Evolutionary conservation across 2,113 vertebrate genomes (phyloP).

Genomic region (Muntiacus muntjak): DNA sequence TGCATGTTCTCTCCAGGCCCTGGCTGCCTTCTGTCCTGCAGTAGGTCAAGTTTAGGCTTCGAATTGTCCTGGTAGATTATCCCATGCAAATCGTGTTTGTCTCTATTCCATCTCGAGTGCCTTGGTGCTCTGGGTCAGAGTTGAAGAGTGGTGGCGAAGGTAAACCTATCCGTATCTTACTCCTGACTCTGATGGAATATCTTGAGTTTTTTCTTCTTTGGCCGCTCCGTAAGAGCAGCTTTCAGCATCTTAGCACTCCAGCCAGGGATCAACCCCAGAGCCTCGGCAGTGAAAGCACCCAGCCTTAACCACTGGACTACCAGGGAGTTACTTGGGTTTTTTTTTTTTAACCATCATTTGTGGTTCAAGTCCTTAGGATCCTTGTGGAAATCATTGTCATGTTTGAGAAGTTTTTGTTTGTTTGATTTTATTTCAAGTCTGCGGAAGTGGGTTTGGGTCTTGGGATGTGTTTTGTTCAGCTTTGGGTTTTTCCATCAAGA

Average conservation of each 20-base stretch:
- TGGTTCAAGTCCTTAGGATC: not conserved
- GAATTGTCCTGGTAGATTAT: not conserved
- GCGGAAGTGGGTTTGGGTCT: not conserved
- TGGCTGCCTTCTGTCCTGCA: not conserved
- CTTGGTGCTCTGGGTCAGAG: not conserved
- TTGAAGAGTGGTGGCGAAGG: not conserved
- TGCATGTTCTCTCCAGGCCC: not conserved
- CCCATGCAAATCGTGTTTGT: not conserved
- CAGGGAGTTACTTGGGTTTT: not conserved
- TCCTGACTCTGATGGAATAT: not conserved
- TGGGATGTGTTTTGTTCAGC: too few species aligned
- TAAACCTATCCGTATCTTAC: not conserved
- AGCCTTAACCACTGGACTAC: not conserved
- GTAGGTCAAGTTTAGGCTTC: not conserved
- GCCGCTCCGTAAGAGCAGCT: not conserved
- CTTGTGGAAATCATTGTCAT: not conserved
- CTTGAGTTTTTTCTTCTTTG: not conserved
- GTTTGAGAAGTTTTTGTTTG: not conserved
- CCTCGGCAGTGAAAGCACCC: not conserved
- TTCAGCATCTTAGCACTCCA: not conserved
- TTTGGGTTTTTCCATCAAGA: not conserved
- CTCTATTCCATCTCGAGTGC: not conserved
- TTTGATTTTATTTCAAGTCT: not conserved
- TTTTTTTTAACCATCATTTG: not conserved
- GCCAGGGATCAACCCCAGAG: not conserved